Evolutionary conservation across 2,797 vertebrate genomes (phyloP), one percentile per base, ranked within the genome.

Genomic region (Ceryle rudis): DNA sequence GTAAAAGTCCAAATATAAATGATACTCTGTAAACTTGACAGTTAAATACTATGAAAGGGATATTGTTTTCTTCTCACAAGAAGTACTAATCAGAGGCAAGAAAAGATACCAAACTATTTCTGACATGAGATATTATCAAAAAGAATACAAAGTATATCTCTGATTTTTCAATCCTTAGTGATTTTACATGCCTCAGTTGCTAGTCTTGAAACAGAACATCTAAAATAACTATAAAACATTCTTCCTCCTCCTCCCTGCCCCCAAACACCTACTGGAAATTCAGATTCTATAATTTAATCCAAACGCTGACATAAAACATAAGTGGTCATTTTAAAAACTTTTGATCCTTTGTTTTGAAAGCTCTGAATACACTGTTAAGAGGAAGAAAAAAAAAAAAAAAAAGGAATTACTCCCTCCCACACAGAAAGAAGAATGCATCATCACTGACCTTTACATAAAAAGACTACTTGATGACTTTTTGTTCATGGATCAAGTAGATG

Each of bases 161-260:
- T 41, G 17, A 77, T 81, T 81, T 81, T 75, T 83, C 23, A 73
- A 54, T 11, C 41, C n/a, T 46, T 35, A 39, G 3, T 65, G 42
- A 91, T 66, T 89, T 86, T n/a, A 49, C 10, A 52, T 18, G 6
- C 35, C 5, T 62, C 64, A 23, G 11, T n/a, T 47, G 11, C 10
- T n/a, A 17, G 12, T 62, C 46, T 81, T 86, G 55, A 70, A 94
- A 52, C 25, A 57, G 51, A 83, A 65, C 25, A 81, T 4, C 21
- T 82, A 41, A 67, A 79, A 51, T 41, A 62, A 55, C 0, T 0
- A 1, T 31, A 23, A 23, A 79, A n/a, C n/a, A 69, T 21, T 49
- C 0, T 81, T 51, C 0, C 4, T 3, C 22, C 16, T 31, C 18
- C 20, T 22, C n/a, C 16, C 7, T 11, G 4, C 17, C 19, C 6